A percentile compares a stretch with the other conserved stretches of the same genome.
Conservation (phyloP, 1,140 invertebrate species). For the Lycorma delicatula region DNA sequence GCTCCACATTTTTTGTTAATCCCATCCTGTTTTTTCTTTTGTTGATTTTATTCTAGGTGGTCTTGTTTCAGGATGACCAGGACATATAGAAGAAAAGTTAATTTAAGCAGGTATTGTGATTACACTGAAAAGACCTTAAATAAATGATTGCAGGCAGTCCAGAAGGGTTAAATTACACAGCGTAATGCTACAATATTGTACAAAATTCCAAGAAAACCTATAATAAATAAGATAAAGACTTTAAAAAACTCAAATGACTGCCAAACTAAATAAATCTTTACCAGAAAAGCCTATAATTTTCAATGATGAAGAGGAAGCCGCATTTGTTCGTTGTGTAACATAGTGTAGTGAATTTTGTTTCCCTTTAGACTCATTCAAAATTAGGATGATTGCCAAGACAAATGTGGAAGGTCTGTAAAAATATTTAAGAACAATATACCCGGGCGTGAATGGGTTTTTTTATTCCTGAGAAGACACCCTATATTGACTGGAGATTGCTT, state of each 20-base stretch:
- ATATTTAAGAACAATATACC: constrained; percentile 31
- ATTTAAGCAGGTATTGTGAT: too few species aligned
- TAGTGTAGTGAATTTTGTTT: background rate
- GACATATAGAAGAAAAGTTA: too few species aligned
- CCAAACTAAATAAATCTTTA: background rate
- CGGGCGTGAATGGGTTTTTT: constrained; percentile 28
- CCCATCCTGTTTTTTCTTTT: too few species aligned
- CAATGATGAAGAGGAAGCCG: background rate
- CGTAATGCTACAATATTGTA: constrained; percentile 10
- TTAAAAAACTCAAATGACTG: background rate
- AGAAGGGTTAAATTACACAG: constrained; percentile 7
- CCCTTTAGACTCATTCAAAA: background rate
- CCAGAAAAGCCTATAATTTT: background rate
- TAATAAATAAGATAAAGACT: constrained; percentile 19
- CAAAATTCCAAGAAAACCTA: constrained; percentile 17
- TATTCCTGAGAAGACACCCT: constrained; percentile 28
- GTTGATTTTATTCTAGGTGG: too few species aligned
- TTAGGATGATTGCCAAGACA: constrained; percentile 5
- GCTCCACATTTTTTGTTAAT: too few species aligned
- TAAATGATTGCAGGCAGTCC: background rate
- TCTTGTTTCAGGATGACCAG: too few species aligned
- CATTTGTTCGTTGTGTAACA: background rate
- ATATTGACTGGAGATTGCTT: constrained; percentile 21
- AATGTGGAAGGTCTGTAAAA: background rate
- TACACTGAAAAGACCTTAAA: constrained; percentile 1